These are phyloP conservation scores for Sebastes matsubarae DNA, from an alignment of 2,797 vertebrate genomes.

Conservation along the genomic window DNA sequence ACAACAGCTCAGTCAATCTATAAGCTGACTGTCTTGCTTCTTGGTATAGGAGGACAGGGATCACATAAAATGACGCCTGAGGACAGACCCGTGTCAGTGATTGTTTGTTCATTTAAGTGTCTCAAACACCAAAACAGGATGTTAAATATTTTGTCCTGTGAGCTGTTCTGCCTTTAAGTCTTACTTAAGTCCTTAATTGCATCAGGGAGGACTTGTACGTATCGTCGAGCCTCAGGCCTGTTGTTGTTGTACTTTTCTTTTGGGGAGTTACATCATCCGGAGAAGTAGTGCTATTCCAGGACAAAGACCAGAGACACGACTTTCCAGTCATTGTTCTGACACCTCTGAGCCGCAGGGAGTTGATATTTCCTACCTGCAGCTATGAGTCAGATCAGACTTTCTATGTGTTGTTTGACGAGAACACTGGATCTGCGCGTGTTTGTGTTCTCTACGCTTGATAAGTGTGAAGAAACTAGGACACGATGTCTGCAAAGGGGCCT, in stretches of 20 bases:
- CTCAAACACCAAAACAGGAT: background rate
- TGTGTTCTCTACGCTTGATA: constrained; percentile 47
- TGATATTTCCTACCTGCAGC: constrained; percentile 72
- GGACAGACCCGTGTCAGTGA: background rate
- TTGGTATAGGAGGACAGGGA: background rate
- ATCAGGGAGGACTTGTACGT: constrained; percentile 18
- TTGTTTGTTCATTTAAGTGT: constrained; percentile 20
- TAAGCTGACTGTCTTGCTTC: constrained; percentile 9
- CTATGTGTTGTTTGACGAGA: constrained; percentile 37
- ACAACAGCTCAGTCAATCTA: constrained; percentile 47
- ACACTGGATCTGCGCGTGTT: constrained; percentile 12
- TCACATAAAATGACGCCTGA: constrained; percentile 1
- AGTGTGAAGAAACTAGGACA: constrained; percentile 76
- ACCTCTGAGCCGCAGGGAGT: constrained; percentile 67
- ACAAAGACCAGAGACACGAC: constrained; percentile 47
- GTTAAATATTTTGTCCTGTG: background rate
- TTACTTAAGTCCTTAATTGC: constrained; percentile 43
- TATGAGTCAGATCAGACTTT: constrained; percentile 65
- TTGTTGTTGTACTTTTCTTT: constrained; percentile 46
- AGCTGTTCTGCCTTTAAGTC: constrained; percentile 10
- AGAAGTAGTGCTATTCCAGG: constrained; percentile 49
- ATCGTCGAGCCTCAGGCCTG: constrained; percentile 19
- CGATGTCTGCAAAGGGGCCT: constrained; percentile 63
- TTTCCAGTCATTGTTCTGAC: constrained; percentile 68
- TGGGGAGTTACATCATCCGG: constrained; percentile 60